Base-by-base conservation (phyloP, 2,797 vertebrate species). In the Macrochelys suwanniensis region DNA sequence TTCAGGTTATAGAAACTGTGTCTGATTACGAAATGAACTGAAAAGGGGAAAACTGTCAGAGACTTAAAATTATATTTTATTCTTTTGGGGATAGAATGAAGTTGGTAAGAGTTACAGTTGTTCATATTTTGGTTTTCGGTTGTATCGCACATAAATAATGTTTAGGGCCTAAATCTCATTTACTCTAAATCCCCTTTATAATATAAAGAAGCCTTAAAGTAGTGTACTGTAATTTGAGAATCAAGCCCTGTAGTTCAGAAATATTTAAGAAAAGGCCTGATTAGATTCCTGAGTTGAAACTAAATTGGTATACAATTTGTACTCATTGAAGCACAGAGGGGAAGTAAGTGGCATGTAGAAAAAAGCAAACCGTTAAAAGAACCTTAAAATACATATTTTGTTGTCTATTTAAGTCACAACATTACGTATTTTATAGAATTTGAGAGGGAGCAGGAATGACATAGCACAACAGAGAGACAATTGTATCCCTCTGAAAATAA, bases 181-280 rank as follows among this genome's bases (percentile, higher is more conserved):
- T 61, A 26, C 33, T 23, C 21, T 23, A 42, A 42, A 37, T 42
- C 65, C 19, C 21, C 65, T 37, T 71, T 23, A 42, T n/a, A 61
- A 11, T 77, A 82, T 84, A 92, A 89, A 91, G 54, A 19, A 87
- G 74, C 51, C 80, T 90, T 80, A 91, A 91, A 95, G 88, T 82
- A 88, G 83, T 19, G 33, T 42, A 85, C 93, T 95, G 90, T 65
- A 94, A 88, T 71, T 93, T 51, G n/a, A 89, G 90, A 74, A 33
- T 85, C 77, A 0, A 37, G 28, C 56, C 82, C 88, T 82, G 23
- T 17, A 49, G 25, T 86, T 92, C 88, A 83, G 93, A 83, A 93
- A 33, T 0, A 3, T 90, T 85, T 50, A 88, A 80, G 84, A 89
- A 96, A 85, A 94, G 92, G 80, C 89, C n/a, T 71, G n/a, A 71